A percentile compares a stretch with the other conserved stretches of the same genome.
phyloP scores from a whole-genome alignment of 2,888 invertebrate genomes.

The Caradrina kadenii region DNA sequence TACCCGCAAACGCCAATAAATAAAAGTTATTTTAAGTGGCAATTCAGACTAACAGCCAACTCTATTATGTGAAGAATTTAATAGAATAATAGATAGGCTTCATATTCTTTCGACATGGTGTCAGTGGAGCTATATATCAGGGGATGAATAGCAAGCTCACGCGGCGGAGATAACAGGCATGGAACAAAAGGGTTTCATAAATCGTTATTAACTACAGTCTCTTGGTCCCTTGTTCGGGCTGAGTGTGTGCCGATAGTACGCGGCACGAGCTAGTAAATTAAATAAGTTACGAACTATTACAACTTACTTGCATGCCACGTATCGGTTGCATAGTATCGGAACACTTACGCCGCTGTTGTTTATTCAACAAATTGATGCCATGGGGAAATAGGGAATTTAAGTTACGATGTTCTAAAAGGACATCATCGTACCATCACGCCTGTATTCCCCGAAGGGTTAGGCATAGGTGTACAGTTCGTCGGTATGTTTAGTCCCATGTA shows the following conservation, averaged over 20 bases:
- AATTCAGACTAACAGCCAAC: constrained; percentile 13
- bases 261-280: constrained; percentile 54
- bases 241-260: constrained; percentile 71
- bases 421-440: no score
- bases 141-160: constrained; percentile 84
- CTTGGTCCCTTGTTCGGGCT: constrained; percentile 80
- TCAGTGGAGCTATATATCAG: constrained; percentile 84
- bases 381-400: neutral
- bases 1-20: constrained; percentile 11
- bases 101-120: constrained; percentile 79
- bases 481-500: no score
- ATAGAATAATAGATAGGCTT: constrained; percentile 69
- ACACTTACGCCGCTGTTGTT: neutral
- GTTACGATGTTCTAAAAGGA: neutral
- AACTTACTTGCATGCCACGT: constrained; percentile 6
- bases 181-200: constrained; percentile 89
- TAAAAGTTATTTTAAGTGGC: constrained; percentile 16
- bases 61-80: constrained; percentile 34
- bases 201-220: constrained; percentile 87
- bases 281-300: constrained; percentile 55
- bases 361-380: neutral
- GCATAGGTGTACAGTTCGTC: no score
- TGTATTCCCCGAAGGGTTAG: no score
- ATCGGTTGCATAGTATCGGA: constrained; percentile 6
- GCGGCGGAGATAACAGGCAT: constrained; percentile 84